Evolutionary conservation across 2,888 invertebrate genomes (phyloP).

Genomic region (Teleogryllus oceanicus): DNA sequence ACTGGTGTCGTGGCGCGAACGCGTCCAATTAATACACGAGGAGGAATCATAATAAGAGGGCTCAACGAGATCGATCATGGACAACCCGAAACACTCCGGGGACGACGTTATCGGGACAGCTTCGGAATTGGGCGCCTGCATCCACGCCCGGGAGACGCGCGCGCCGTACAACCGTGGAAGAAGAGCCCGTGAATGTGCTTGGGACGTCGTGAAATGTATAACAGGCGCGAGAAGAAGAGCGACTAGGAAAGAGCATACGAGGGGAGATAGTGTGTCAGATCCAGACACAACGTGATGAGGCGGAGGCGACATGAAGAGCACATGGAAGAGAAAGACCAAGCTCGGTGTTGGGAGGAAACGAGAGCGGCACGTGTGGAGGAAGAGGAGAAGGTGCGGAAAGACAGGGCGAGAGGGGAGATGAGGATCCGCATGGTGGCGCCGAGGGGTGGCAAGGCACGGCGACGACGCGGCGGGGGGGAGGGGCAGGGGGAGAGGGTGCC

Average conservation of each 20-base stretch:
- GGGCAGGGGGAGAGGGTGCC: background rate
- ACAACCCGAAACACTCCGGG: background rate
- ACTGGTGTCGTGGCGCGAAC: background rate
- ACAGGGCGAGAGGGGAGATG: background rate
- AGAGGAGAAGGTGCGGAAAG: background rate
- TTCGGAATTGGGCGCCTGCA: background rate
- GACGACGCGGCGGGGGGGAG: background rate
- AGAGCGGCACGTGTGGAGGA: background rate
- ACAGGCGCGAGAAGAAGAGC: no score
- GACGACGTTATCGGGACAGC: background rate
- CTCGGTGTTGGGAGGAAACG: no score
- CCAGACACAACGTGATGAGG: background rate
- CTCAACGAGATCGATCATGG: background rate
- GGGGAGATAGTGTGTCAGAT: no score
- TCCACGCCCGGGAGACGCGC: background rate
- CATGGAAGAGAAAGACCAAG: no score
- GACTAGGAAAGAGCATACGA: no score
- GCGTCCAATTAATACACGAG: background rate
- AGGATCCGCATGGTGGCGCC: background rate
- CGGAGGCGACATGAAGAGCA: background rate
- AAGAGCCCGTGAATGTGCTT: no score
- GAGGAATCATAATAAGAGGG: background rate
- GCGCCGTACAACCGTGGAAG: no score
- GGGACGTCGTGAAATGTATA: no score
- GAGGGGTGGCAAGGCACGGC: background rate